phyloP scores from a whole-genome alignment of 1,140 invertebrate genomes.

The Diorhabda sublineata region DNA sequence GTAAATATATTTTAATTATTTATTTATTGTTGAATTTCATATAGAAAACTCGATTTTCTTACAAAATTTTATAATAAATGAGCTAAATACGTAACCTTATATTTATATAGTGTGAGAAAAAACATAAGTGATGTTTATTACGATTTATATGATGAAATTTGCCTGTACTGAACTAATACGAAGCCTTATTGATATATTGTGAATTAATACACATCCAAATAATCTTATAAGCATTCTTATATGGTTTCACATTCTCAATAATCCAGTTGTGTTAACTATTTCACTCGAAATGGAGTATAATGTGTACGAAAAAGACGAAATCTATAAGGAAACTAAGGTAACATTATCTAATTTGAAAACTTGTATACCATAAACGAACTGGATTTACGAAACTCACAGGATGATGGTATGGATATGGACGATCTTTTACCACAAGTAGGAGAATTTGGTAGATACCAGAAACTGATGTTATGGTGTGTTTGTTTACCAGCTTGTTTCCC shows the following conservation, averaged over 20 bases:
- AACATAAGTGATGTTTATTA: no score
- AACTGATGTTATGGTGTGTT: constrained; percentile 78
- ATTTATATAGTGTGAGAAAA: no score
- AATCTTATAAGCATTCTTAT: background rate
- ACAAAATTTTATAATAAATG: no score
- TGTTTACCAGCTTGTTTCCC: constrained; percentile 83
- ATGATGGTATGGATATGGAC: constrained; percentile 65
- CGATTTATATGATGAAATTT: no score
- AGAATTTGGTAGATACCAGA: constrained; percentile 84
- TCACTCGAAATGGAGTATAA: background rate
- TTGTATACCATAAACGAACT: no score
- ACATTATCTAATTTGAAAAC: background rate
- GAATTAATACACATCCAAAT: background rate
- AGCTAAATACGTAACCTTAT: no score
- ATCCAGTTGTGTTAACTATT: background rate
- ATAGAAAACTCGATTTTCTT: no score
- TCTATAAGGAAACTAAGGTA: background rate
- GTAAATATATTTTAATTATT: no score
- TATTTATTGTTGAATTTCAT: no score
- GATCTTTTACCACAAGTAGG: constrained; percentile 79
- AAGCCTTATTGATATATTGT: no score
- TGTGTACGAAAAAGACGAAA: background rate
- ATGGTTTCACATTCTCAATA: background rate
- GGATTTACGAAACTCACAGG: background rate
- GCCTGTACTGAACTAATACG: no score